These are phyloP conservation scores for Achatina immaculata DNA, from an alignment of 1,140 invertebrate species.

Conservation along the genomic window DNA sequence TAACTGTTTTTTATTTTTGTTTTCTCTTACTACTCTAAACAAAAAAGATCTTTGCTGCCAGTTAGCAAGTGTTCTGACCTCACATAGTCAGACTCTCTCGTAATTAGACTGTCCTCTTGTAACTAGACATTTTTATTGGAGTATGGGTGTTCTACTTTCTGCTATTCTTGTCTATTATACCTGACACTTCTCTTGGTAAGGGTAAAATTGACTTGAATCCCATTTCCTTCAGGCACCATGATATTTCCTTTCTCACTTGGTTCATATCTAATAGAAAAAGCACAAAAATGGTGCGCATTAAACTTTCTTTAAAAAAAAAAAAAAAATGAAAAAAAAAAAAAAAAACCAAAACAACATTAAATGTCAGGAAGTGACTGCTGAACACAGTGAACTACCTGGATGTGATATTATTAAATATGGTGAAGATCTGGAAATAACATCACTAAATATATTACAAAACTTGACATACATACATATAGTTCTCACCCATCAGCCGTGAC, in stretches of 20 bases:
- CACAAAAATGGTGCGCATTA: neutral
- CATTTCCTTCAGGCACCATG: conserved; percentile 32
- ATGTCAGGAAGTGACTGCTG: no score
- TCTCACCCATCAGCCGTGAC: conserved; percentile 59
- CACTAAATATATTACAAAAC: neutral
- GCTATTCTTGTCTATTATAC: no score
- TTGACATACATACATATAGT: neutral
- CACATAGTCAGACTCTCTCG: no score
- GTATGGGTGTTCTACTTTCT: no score
- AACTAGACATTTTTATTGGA: no score
- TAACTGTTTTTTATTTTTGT: no score
- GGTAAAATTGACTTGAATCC: conserved; percentile 38
- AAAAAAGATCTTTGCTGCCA: no score
- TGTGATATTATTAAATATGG: no score
- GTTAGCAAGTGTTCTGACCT: neutral
- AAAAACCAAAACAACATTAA: neutral
- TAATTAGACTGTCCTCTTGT: no score
- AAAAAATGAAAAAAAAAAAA: neutral
- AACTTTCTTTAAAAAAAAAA: neutral
- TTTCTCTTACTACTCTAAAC: no score
- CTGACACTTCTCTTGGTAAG: conserved; percentile 12
- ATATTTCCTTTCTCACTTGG: conserved; percentile 25
- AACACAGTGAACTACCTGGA: no score
- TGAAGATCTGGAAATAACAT: neutral
- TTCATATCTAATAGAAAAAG: conserved; percentile 41